phyloP scores from a whole-genome alignment of 1,140 invertebrate genomes.

The Bathynomus jamesi region DNA sequence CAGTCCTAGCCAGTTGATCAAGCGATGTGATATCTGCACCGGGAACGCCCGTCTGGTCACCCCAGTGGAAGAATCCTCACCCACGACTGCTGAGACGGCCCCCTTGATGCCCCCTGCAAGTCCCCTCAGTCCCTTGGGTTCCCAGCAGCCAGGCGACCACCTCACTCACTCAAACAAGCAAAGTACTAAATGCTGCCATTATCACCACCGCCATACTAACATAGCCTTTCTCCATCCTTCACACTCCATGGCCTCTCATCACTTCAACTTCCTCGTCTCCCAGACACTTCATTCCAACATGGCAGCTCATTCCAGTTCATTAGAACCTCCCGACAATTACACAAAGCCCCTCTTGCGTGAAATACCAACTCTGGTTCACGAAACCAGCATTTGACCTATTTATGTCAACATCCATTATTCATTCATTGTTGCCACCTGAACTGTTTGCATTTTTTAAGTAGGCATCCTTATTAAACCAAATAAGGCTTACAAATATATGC shows the following conservation, averaged over 20 bases:
- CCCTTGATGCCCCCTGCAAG: conserved; percentile 28
- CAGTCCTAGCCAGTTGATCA: conserved; percentile 23
- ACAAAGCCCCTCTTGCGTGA: conserved; percentile 24
- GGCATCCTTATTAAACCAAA: no score
- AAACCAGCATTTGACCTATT: conserved; percentile 37
- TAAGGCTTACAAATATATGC: no score
- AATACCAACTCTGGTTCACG: conserved; percentile 36
- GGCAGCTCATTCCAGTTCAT: conserved; percentile 35
- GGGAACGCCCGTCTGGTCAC: conserved; percentile 24
- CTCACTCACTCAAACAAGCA: conserved; percentile 29
- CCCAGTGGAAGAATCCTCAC: conserved; percentile 25
- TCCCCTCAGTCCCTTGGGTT: conserved; percentile 26
- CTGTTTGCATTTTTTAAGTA: no score
- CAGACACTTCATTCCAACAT: conserved; percentile 35
- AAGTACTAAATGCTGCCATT: conserved; percentile 32
- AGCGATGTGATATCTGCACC: conserved; percentile 26
- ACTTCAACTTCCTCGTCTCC: conserved; percentile 34
- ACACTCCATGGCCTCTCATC: conserved; percentile 27
- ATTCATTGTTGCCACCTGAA: neutral
- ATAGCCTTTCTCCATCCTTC: conserved; percentile 19
- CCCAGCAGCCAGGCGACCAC: conserved; percentile 29
- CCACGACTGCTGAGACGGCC: conserved; percentile 31
- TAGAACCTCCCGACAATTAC: conserved; percentile 26
- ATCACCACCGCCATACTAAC: conserved; percentile 24
- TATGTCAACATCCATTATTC: neutral